Base-by-base conservation (phyloP, 2,113 vertebrate species). In the Poecilia latipinna region DNA sequence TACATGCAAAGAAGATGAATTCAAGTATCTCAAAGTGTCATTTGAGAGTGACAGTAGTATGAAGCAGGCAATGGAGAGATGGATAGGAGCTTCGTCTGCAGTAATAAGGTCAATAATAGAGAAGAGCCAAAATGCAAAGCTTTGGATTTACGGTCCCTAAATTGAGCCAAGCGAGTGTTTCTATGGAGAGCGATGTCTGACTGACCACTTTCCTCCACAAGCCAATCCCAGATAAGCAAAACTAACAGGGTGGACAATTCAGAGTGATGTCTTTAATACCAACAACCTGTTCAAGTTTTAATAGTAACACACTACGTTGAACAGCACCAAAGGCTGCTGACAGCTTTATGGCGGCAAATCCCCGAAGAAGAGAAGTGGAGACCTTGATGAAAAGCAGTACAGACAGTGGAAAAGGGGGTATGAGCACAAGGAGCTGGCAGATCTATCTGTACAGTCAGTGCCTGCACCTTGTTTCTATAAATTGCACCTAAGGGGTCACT, bases 401-500 rank as follows among this genome's bases (percentile, higher is more conserved):
- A 66, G 60, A 63, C 64, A 39, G 57, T 28, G 66, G 51, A n/a
- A 73, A 39, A 68, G 61, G 74, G 74, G 65, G 28, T 65, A 29
- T n/a, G 29, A 44, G 85, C 37, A 65, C 5, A 61, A 72, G 76
- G 74, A 73, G 75, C 48, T 83, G 73, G 85, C 29, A 77, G 91
- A 88, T 92, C 86, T 87, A 82, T 88, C 86, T 81, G 85, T 76
- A 85, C 77, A 90, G 88, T 74, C 72, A 89, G 82, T 76, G 86
- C 83, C 79, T 85, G 88, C 80, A 88, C 82, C 87, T 88, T 85
- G 87, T 78, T 92, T 93, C 93, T 94, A 95, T 93, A 94, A 95
- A 95, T 93, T 94, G 92, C 92, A 89, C 85, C 88, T 80, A 88
- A 91, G 83, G 89, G 90, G 91, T 93, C 91, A 93, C 87, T 92